Evolutionary conservation across 2,888 invertebrate genomes (phyloP).

Genomic region (Dione vanillae): DNA sequence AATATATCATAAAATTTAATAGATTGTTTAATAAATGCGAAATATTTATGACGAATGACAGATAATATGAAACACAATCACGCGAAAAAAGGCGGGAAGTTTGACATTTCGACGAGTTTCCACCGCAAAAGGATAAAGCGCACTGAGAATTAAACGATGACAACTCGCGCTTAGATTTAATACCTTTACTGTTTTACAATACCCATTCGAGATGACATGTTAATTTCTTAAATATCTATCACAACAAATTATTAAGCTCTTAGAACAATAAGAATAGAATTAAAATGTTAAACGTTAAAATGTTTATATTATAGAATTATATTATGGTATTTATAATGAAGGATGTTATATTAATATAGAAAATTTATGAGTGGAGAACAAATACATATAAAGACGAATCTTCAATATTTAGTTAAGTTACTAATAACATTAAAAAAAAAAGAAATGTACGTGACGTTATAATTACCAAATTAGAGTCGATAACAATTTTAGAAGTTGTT

Average conservation of each 20-base stretch:
- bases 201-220: constrained; percentile 23
- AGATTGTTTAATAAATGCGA: neutral
- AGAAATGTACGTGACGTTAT: no score
- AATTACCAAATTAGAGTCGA: no score
- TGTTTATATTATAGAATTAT: no score
- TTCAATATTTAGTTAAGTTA: no score
- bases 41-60: constrained; percentile 10
- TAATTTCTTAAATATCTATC: constrained; percentile 23
- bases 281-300: no score
- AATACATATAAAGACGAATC: no score
- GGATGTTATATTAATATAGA: no score
- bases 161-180: constrained; percentile 42
- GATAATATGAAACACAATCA: constrained; percentile 32
- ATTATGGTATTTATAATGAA: no score
- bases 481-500: no score
- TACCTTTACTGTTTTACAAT: constrained; percentile 18
- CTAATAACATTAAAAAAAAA: no score
- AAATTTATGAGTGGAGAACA: no score
- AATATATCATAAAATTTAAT: neutral
- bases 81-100: constrained; percentile 53
- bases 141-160: constrained; percentile 55
- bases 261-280: neutral
- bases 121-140: constrained; percentile 58
- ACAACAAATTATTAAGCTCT: constrained; percentile 11
- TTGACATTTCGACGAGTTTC: constrained; percentile 55